Percentiles rank a stretch among this genome's conserved stretches.
Evolutionary conservation across 2,113 vertebrate genomes (phyloP).

Genomic region (Boleophthalmus pectinirostris): DNA sequence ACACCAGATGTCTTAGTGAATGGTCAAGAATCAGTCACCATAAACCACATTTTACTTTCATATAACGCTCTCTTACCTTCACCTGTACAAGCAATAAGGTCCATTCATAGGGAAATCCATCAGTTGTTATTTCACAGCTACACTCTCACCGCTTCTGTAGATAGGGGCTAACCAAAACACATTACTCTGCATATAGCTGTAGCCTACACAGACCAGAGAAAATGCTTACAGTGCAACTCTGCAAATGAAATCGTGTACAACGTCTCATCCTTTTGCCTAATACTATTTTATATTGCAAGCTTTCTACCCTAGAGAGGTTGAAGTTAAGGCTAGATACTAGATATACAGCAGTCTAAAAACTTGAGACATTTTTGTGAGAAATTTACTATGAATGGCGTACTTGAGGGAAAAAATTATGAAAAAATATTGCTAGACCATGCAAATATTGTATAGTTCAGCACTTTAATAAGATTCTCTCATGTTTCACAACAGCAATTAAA

Average conservation of each 20-base stretch:
- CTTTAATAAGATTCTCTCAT: not conserved
- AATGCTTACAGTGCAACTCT: constrained; percentile 42
- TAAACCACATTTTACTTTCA: not conserved
- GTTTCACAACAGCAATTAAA: not conserved
- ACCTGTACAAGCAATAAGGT: not conserved
- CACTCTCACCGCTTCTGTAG: constrained; percentile 24
- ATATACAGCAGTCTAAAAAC: not conserved
- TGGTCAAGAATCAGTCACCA: not conserved
- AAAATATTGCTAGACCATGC: too few relatives aligned
- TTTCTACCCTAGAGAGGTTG: not conserved
- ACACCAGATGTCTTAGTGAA: too few relatives aligned
- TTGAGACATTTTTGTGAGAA: too few relatives aligned
- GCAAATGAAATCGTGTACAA: constrained; percentile 49
- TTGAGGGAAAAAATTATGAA: too few relatives aligned
- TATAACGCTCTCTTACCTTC: not conserved
- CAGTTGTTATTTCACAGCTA: constrained; percentile 24
- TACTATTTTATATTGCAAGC: constrained; percentile 34
- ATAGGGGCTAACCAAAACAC: constrained; percentile 43
- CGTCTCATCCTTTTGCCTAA: constrained; percentile 26
- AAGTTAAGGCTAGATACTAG: not conserved
- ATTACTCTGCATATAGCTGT: constrained; percentile 53
- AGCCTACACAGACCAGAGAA: constrained; percentile 45
- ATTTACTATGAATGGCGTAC: too few relatives aligned
- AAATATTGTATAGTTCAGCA: too few relatives aligned
- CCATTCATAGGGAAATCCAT: constrained; percentile 9